These are phyloP conservation scores for Drosophila pseudoobscura DNA, from an alignment of 1,140 invertebrate genomes.

Conservation along the genomic window DNA sequence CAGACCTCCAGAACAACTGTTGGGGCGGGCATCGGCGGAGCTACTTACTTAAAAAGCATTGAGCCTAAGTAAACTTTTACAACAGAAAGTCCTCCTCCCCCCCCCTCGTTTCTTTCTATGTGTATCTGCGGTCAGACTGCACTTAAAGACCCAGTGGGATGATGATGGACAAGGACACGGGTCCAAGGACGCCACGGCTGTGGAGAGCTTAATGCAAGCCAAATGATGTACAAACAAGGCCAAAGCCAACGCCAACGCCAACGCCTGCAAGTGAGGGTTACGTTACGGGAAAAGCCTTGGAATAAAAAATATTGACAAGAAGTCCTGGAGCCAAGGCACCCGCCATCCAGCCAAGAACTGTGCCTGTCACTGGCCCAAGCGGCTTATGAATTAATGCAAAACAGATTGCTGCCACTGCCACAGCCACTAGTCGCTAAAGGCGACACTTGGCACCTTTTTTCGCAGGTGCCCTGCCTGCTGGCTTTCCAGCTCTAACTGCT, in stretches of 20 bases:
- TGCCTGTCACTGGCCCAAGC: conserved; percentile 59
- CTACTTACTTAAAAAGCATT: conserved; percentile 81
- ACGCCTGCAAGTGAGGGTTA: conserved; percentile 52
- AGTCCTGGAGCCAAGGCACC: not conserved
- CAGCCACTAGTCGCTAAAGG: conserved; percentile 51
- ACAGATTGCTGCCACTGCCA: conserved; percentile 56
- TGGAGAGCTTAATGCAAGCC: conserved; percentile 67
- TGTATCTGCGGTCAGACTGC: conserved; percentile 37
- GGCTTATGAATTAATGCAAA: conserved; percentile 80
- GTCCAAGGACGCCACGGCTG: conserved; percentile 40
- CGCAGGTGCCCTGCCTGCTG: conserved; percentile 4
- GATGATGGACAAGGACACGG: conserved; percentile 50
- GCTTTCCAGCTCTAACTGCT: too few relatives aligned
- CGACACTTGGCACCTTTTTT: conserved; percentile 77
- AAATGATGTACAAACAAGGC: conserved; percentile 75
- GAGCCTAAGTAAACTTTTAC: conserved; percentile 80
- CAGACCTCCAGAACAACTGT: too few relatives aligned
- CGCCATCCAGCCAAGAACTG: conserved; percentile 2
- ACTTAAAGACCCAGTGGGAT: conserved; percentile 63
- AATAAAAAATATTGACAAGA: conserved; percentile 51
- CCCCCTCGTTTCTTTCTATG: conserved; percentile 10
- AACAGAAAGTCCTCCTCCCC: conserved; percentile 41
- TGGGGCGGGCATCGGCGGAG: conserved; percentile 26
- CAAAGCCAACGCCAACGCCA: too few relatives aligned
- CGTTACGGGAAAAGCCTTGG: conserved; percentile 12